Conservation (phyloP, 2,113 vertebrate genomes). For the Ameiurus melas region DNA sequence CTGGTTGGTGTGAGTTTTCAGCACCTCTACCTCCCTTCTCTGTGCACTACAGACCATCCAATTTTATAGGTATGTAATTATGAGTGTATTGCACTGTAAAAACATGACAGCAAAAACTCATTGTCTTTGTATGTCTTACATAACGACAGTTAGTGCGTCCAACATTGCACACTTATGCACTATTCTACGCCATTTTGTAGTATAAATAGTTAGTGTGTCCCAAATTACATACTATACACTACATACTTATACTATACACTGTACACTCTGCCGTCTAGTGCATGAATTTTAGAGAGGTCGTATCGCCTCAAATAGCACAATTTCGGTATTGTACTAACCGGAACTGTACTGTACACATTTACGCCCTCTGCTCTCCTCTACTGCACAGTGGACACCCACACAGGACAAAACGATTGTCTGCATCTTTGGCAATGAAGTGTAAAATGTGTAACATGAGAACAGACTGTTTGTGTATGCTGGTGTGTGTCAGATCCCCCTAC, state of each 20-base stretch:
- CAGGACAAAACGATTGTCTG: constrained; percentile 37
- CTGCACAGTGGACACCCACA: constrained; percentile 26
- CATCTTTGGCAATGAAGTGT: constrained; percentile 29
- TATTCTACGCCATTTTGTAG: too few relatives aligned
- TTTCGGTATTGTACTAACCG: too few relatives aligned
- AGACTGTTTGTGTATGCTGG: not conserved
- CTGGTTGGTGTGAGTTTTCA: constrained; percentile 11
- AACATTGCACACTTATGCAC: not conserved
- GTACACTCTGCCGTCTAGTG: too few relatives aligned
- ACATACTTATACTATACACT: too few relatives aligned
- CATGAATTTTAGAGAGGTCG: too few relatives aligned
- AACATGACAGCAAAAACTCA: not conserved
- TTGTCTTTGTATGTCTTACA: not conserved
- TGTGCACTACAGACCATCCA: not conserved
- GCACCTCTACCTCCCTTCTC: not conserved
- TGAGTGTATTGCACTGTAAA: not conserved
- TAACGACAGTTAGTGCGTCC: not conserved
- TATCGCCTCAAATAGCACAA: too few relatives aligned
- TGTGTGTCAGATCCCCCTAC: constrained; percentile 16
- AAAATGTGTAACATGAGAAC: constrained; percentile 28
- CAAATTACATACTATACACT: too few relatives aligned
- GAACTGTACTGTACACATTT: not conserved
- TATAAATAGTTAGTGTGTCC: too few relatives aligned
- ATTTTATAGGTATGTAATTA: not conserved
- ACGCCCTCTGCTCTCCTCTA: constrained; percentile 15